phyloP scores from a whole-genome alignment of 2,888 invertebrate genomes.

The Subacronicta megacephala region DNA sequence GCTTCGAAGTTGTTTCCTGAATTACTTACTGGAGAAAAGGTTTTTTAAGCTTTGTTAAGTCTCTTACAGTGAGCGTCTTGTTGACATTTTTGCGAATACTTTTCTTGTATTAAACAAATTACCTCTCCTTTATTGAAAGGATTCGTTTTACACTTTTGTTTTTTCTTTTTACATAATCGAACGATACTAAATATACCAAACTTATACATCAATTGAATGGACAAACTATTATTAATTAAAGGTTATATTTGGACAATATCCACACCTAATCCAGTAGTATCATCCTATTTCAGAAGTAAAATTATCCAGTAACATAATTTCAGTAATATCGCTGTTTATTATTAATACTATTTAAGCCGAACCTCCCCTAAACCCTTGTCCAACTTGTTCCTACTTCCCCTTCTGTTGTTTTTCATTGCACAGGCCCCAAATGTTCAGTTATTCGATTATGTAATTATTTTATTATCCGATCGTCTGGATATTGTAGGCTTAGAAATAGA shows the following conservation, averaged over 20 bases:
- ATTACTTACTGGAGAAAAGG: neutral
- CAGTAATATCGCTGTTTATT: conserved; percentile 37
- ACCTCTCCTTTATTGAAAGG: neutral
- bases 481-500: conserved; percentile 28
- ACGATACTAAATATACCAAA: too few relatives aligned
- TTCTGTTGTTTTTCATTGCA: conserved; percentile 61
- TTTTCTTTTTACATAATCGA: too few relatives aligned
- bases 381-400: conserved; percentile 51
- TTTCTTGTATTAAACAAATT: neutral
- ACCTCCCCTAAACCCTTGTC: conserved; percentile 29
- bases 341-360: conserved; percentile 32
- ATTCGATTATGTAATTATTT: conserved; percentile 72
- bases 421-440: conserved; percentile 49
- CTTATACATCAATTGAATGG: too few relatives aligned
- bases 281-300: conserved; percentile 11
- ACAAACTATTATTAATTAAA: too few relatives aligned
- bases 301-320: conserved; percentile 35
- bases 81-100: conserved; percentile 1
- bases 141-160: too few relatives aligned
- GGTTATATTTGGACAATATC: conserved; percentile 12
- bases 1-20: conserved; percentile 16
- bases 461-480: conserved; percentile 50
- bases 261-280: conserved; percentile 4
- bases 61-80: conserved; percentile 1
- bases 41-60: conserved; percentile 27